phyloP scores from a whole-genome alignment of 2,797 vertebrate species.

The Alauda arvensis region DNA sequence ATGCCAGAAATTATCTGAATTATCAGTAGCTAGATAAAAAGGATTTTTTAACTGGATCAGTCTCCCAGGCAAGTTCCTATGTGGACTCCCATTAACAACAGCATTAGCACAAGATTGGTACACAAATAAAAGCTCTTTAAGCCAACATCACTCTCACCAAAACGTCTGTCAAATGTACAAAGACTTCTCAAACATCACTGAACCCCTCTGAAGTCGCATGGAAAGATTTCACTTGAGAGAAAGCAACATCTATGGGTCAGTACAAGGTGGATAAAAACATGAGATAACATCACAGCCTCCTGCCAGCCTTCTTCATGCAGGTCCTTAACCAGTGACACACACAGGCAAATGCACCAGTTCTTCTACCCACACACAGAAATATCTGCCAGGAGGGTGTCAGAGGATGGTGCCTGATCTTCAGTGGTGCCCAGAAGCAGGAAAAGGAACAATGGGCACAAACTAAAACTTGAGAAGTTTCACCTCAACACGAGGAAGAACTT shows the following conservation, averaged over 20 bases:
- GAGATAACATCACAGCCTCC: neutral
- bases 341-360: neutral
- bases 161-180: neutral
- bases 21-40: neutral
- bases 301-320: neutral
- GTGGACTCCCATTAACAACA: neutral
- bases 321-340: neutral
- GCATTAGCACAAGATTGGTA: neutral
- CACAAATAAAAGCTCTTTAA: neutral
- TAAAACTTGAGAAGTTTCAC: fast-evolving
- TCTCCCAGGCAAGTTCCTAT: neutral
- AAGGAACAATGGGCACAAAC: neutral
- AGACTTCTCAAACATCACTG: neutral
- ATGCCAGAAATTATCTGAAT: neutral
- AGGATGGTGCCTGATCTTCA: neutral
- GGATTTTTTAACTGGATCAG: neutral
- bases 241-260: neutral
- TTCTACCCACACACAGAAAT: fast-evolving
- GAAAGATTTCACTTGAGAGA: neutral
- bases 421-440: neutral
- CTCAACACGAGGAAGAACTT: fast-evolving
- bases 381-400: neutral
- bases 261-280: neutral
- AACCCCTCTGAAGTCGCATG: neutral
- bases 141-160: neutral